Conservation (phyloP, 2,113 vertebrate species). For the Cathartes aura region DNA sequence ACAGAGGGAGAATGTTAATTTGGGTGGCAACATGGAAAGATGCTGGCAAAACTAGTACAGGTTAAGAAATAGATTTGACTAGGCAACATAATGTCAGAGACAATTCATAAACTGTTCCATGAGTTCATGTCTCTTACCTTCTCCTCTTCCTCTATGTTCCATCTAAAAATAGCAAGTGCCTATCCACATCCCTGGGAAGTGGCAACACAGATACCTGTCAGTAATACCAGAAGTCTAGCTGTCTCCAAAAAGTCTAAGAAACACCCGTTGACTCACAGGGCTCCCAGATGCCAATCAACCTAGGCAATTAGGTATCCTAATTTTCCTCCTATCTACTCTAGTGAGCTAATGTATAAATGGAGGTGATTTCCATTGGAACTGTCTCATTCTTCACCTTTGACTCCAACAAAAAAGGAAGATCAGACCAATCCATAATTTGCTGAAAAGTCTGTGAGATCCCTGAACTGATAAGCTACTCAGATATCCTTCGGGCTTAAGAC, state of each 20-base stretch:
- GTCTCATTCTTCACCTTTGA: background rate
- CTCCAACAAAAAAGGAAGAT: background rate
- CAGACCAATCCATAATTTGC: background rate
- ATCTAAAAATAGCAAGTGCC: background rate
- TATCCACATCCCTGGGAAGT: background rate
- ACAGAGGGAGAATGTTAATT: background rate
- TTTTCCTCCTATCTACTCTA: background rate
- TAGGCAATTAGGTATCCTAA: background rate
- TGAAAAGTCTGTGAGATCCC: background rate
- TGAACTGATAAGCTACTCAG: background rate
- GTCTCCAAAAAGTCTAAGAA: background rate
- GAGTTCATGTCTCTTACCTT: constrained; percentile 62
- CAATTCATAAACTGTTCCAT: constrained; percentile 61
- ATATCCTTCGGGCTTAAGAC: background rate
- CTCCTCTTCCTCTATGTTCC: background rate
- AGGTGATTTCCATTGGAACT: background rate
- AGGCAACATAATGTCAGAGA: constrained; percentile 12
- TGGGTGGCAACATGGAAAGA: constrained; percentile 12
- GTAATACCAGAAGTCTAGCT: background rate
- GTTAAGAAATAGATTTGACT: background rate
- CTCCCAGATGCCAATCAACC: background rate
- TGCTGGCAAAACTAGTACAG: background rate
- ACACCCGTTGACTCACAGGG: background rate
- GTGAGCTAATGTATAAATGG: background rate
- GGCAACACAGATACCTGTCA: background rate